Evolutionary conservation across 1,140 invertebrate species (phyloP), one percentile per base, ranked within the genome.

Genomic region (Drosophila seguyi): DNA sequence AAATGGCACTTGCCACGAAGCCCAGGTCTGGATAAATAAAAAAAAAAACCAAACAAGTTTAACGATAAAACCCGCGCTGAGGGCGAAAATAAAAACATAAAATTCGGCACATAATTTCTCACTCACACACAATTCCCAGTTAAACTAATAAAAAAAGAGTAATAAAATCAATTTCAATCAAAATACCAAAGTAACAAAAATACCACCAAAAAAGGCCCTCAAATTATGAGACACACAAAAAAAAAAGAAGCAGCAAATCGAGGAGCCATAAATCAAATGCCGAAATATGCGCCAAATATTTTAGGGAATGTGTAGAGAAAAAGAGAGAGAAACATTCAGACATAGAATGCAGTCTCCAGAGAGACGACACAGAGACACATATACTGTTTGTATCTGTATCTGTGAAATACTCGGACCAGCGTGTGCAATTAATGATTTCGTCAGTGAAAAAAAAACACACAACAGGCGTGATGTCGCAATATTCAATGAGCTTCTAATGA

Each of bases 151-250:
- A 79, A 61, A 76, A 67, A 81, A 47, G 60, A 56, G 59, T 84
- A 83, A 84, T 84, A 84, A 84, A 84, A 84, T 84, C 81, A 84
- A 84, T 84, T 84, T 84, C 81, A 84, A 84, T 84, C 81, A 80
- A 82, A 78, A 73, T 72, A 75, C 59, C 59, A 68, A 65, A 34
- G 48, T 48, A 69, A 56, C 67, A 75, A 50, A 81, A 76, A 55
- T 42, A 79, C 66, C 63, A 75, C 44, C 45, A 50, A 59, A 67
- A 80, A 69, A 56, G 58, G 25, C 60, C 25, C 44, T 75, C 48
- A 75, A 75, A 83, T 79, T 83, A 75, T 83, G 69, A 75, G 42
- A 47, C 41, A 14, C 50, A 11, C 10, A 2, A 22, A 58, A 50
- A 55, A 65, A 27, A 44, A 62, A 67, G 39, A 55, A 39, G 57